Conservation (phyloP, 2,888 invertebrate genomes). For the Hyles lineata region DNA sequence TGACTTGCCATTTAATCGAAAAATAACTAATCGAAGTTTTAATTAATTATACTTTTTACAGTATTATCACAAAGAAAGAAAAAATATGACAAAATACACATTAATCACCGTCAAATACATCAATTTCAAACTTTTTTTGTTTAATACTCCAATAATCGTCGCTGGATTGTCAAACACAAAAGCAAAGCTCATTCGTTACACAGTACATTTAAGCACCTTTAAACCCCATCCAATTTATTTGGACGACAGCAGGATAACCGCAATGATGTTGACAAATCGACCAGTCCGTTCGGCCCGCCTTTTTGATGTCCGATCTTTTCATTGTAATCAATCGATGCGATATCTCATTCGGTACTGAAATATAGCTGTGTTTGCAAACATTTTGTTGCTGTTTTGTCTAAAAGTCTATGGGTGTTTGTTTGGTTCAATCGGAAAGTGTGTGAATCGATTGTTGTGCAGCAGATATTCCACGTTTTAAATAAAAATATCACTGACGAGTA, state of each 20-base stretch:
- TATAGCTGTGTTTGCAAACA: constrained; percentile 23
- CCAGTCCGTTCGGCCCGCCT: constrained; percentile 68
- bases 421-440: no score
- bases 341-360: constrained; percentile 62
- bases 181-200: constrained; percentile 43
- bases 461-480: no score
- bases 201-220: constrained; percentile 56
- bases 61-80: no score
- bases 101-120: no score
- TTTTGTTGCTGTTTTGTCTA: background rate
- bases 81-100: no score
- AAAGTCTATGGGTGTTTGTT: background rate
- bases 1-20: no score
- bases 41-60: no score
- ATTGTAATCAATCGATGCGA: constrained; percentile 63
- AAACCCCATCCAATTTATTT: constrained; percentile 77
- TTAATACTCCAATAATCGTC: constrained; percentile 8
- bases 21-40: no score
- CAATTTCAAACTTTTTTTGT: no score
- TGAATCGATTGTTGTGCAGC: no score
- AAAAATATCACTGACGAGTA: no score
- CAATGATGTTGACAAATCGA: constrained; percentile 82
- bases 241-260: constrained; percentile 62
- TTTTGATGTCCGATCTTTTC: constrained; percentile 77
- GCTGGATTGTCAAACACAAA: constrained; percentile 39